Conservation (phyloP, 2,888 invertebrate genomes). For the Drosophila suboccidentalis region DNA sequence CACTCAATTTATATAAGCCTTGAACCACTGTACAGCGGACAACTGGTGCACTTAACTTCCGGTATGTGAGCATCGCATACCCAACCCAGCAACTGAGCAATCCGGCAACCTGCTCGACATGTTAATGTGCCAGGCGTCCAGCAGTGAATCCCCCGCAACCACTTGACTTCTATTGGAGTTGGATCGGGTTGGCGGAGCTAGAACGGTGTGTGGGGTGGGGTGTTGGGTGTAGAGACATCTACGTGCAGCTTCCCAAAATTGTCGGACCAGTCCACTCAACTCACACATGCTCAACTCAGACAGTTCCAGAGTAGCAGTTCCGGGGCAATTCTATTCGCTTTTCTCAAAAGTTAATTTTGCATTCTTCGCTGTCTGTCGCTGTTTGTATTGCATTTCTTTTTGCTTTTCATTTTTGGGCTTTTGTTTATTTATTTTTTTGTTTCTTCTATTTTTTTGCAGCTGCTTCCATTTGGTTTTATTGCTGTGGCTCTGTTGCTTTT, state of each 20-base stretch:
- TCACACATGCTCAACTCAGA: background rate
- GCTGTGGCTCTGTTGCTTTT: constrained; percentile 26
- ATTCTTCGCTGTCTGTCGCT: constrained; percentile 53
- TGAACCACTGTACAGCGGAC: constrained; percentile 46
- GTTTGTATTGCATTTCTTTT: constrained; percentile 26
- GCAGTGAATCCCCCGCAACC: constrained; percentile 31
- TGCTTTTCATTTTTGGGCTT: constrained; percentile 11
- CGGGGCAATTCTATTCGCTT: constrained; percentile 18
- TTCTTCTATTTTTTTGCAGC: constrained; percentile 5
- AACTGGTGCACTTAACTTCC: constrained; percentile 58
- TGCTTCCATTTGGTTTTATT: constrained; percentile 70
- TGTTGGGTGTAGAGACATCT: constrained; percentile 1
- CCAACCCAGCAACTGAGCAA: constrained; percentile 27
- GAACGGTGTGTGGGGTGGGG: background rate
- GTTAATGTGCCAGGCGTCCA: constrained; percentile 64
- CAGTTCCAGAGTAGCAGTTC: constrained; percentile 28
- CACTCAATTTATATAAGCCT: too few species aligned
- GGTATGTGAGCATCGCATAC: constrained; percentile 37
- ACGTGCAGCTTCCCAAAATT: constrained; percentile 38
- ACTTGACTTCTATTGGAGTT: constrained; percentile 52
- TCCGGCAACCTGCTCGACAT: constrained; percentile 69
- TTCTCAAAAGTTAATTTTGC: constrained; percentile 63
- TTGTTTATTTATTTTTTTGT: constrained; percentile 3
- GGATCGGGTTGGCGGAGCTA: background rate
- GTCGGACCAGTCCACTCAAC: constrained; percentile 9